phyloP scores from a whole-genome alignment of 1,140 invertebrate genomes.

The Heliothis virescens region DNA sequence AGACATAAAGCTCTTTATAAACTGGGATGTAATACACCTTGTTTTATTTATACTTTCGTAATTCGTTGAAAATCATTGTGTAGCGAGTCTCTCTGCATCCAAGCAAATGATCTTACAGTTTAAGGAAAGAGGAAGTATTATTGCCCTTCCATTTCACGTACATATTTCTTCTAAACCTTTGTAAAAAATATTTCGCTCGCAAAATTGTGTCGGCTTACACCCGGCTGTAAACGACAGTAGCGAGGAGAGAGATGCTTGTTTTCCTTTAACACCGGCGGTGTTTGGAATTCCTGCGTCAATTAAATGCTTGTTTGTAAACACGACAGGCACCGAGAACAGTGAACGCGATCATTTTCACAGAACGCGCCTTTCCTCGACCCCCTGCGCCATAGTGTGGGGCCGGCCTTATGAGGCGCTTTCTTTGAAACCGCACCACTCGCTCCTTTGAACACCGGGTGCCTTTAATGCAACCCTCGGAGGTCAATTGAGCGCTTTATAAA shows the following conservation, averaged over 20 bases:
- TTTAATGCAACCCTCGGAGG: slow-evolving; percentile 25
- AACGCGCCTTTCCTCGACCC: slow-evolving; percentile 64
- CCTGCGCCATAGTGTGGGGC: slow-evolving; percentile 1
- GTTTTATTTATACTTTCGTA: slow-evolving; percentile 54
- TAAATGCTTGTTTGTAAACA: slow-evolving; percentile 77
- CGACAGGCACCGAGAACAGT: slow-evolving; percentile 58
- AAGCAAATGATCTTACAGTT: slow-evolving; percentile 23
- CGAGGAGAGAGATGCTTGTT: slow-evolving; percentile 59
- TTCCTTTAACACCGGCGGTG: slow-evolving; percentile 66
- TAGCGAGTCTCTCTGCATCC: slow-evolving; percentile 34
- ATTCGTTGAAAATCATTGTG: slow-evolving; percentile 47
- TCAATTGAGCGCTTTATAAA: slow-evolving; percentile 38
- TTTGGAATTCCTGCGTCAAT: slow-evolving; percentile 77
- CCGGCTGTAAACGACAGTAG: slow-evolving; percentile 33
- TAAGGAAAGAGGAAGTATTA: slow-evolving; percentile 12
- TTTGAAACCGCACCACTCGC: slow-evolving; percentile 43
- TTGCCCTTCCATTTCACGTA: slow-evolving; percentile 2
- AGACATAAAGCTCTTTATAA: slow-evolving; percentile 57
- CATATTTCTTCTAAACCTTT: slow-evolving; percentile 11
- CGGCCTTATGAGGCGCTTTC: slow-evolving; percentile 52
- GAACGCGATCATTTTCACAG: slow-evolving; percentile 65
- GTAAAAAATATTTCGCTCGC: slow-evolving; percentile 3
- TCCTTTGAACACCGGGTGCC: slow-evolving; percentile 10
- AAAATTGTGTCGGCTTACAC: slow-evolving; percentile 15
- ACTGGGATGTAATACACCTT: slow-evolving; percentile 53